Percentiles rank a stretch among this genome's conserved stretches.
Evolutionary conservation across 2,888 invertebrate species (phyloP).

Genomic region (Tipula unca): DNA sequence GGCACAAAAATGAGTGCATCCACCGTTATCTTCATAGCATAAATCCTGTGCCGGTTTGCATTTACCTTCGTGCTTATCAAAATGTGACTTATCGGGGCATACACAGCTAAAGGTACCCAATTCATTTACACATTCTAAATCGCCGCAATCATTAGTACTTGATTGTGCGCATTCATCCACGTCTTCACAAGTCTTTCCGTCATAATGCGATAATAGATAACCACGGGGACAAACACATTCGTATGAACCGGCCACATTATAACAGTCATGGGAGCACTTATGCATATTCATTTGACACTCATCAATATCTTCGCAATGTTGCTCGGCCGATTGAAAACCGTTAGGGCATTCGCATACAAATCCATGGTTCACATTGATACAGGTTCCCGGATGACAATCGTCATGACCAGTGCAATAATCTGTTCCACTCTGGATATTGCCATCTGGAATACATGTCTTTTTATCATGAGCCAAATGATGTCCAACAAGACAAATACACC

Average conservation of each 20-base stretch:
- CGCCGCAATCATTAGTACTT: constrained; percentile 32
- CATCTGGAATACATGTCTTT: constrained; percentile 43
- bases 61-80: constrained; percentile 29
- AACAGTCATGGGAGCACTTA: constrained; percentile 48
- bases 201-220: constrained; percentile 28
- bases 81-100: constrained; percentile 45
- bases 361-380: constrained; percentile 38
- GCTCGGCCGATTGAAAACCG: constrained; percentile 34
- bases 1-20: constrained; percentile 50
- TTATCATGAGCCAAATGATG: constrained; percentile 36
- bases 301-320: constrained; percentile 43
- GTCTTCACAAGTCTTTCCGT: constrained; percentile 36
- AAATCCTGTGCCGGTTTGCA: constrained; percentile 38
- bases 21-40: constrained; percentile 45
- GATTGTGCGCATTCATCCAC: constrained; percentile 45
- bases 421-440: constrained; percentile 26
- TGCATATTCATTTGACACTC: constrained; percentile 42
- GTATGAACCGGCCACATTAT: constrained; percentile 45
- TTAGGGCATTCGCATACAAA: constrained; percentile 45
- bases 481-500: constrained; percentile 43
- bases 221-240: constrained; percentile 46
- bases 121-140: constrained; percentile 40
- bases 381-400: constrained; percentile 37
- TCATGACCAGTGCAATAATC: constrained; percentile 29
- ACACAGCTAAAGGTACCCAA: constrained; percentile 46